phyloP scores from a whole-genome alignment of 37 sponge, comb jelly and placozoan genomes.

The Geodia barretti region DNA sequence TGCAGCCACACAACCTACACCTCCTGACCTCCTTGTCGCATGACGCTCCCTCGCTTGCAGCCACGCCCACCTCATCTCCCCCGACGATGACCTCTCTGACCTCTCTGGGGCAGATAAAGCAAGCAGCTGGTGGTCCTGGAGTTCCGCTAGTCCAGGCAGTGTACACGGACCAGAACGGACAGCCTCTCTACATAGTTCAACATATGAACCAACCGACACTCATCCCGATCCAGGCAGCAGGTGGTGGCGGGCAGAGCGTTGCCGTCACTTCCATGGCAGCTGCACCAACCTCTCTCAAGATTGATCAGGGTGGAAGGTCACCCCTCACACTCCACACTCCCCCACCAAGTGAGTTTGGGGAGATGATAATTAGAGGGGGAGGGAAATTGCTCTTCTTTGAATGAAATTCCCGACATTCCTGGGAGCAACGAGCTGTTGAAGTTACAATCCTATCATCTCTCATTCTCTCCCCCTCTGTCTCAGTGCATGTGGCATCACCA shows the following conservation, averaged over 20 bases:
- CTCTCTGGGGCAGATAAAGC: neutral
- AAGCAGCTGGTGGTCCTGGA: neutral
- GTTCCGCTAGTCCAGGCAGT: conserved; percentile 48
- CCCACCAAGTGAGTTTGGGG: no score
- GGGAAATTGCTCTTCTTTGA: no score
- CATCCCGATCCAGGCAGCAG: neutral
- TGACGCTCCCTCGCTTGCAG: conserved; percentile 12
- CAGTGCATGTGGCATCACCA: no score
- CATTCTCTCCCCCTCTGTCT: no score
- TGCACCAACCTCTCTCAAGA: conserved; percentile 33
- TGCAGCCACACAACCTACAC: neutral
- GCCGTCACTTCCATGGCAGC: neutral
- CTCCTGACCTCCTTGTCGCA: neutral
- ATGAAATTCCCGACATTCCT: no score
- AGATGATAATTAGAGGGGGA: no score
- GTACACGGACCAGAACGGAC: conserved; percentile 33
- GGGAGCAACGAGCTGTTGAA: no score
- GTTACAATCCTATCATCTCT: no score
- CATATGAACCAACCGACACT: neutral
- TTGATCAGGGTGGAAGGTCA: conserved; percentile 8
- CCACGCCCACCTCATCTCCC: conserved; percentile 16
- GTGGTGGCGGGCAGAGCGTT: neutral
- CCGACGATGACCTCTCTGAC: conserved; percentile 11
- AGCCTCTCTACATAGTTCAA: conserved; percentile 64
- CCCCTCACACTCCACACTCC: conserved; percentile 42